phyloP scores from a whole-genome alignment of 2,797 vertebrate genomes.

The Sebastes glaucus region DNA sequence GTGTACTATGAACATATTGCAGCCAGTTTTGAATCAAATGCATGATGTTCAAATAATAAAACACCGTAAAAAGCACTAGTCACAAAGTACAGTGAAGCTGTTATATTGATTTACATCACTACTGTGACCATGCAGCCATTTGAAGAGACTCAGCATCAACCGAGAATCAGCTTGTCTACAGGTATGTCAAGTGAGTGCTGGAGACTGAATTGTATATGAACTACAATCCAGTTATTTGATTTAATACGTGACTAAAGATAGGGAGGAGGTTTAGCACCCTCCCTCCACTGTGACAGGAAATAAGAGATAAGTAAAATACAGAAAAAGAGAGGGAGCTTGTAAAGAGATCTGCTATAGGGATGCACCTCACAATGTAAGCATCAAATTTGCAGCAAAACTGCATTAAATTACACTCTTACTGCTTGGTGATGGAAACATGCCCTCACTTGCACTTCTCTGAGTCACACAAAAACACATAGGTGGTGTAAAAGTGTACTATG shows the following conservation, averaged over 20 bases:
- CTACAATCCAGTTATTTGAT: too few relatives aligned
- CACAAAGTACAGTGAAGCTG: too few relatives aligned
- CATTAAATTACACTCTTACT: background rate
- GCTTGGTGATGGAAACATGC: background rate
- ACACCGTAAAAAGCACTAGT: background rate
- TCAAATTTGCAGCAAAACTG: background rate
- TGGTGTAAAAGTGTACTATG: background rate
- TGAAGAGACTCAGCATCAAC: background rate
- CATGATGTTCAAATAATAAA: background rate
- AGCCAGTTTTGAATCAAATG: background rate
- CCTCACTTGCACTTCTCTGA: background rate
- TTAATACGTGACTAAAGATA: too few relatives aligned
- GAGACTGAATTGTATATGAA: too few relatives aligned
- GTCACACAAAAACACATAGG: background rate
- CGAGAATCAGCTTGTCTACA: too few relatives aligned
- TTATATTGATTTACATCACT: background rate
- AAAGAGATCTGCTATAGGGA: too few relatives aligned
- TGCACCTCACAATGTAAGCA: background rate
- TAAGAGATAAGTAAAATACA: too few relatives aligned
- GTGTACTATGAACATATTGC: background rate
- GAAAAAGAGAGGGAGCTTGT: too few relatives aligned
- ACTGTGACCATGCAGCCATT: background rate
- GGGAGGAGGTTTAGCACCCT: too few relatives aligned
- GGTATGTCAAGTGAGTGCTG: too few relatives aligned
- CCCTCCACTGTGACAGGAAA: too few relatives aligned